Evolutionary conservation across 2,113 vertebrate genomes (phyloP), one percentile per base, ranked within the genome.

Genomic region (Parus major): DNA sequence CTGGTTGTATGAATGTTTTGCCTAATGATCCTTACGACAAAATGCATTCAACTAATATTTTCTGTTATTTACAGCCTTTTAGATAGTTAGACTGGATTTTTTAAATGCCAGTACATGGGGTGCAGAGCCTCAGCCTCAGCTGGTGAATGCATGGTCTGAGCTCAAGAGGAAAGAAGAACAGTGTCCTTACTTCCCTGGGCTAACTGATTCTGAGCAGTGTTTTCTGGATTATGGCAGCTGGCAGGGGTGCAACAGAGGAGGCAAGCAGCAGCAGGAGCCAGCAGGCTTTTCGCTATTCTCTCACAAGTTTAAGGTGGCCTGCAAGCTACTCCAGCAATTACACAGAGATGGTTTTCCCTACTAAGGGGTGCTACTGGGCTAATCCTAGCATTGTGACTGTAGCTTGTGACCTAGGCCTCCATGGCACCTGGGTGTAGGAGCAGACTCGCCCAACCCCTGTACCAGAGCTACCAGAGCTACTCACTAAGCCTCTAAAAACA

Each of bases 401-500:
- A 78, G 28, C n/a, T 47, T 87, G 25, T 59, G 27, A 70, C 21
- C 0, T 0, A 55, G 41, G 28, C 10, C 24, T 59, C 55, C 1
- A 0, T 27, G n/a, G 42, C 64, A 65, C 42, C 31, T 39, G 5
- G 12, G 13, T 23, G 1, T 79, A 46, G 71, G 3, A 72, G 10
- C 18, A 60, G 39, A 35, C 11, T 53, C 47, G 20, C 4, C 27
- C 7, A 47, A 7, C 3, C 1, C 12, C 24, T 71, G 6, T 85
- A 28, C 19, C 29, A 71, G n/a, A 2, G 29, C 23, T 71, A 35
- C 39, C 36, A 39, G 36, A 72, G 39, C 16, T 81, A 66, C 31
- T 75, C 81, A 39, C 27, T 42, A 57, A 63, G 23, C 22, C 42
- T 91, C 66, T 82, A 65, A 46, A 85, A 94, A 70, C 22, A n/a